phyloP scores from a whole-genome alignment of 2,888 invertebrate genomes.

The Caprella mutica region DNA sequence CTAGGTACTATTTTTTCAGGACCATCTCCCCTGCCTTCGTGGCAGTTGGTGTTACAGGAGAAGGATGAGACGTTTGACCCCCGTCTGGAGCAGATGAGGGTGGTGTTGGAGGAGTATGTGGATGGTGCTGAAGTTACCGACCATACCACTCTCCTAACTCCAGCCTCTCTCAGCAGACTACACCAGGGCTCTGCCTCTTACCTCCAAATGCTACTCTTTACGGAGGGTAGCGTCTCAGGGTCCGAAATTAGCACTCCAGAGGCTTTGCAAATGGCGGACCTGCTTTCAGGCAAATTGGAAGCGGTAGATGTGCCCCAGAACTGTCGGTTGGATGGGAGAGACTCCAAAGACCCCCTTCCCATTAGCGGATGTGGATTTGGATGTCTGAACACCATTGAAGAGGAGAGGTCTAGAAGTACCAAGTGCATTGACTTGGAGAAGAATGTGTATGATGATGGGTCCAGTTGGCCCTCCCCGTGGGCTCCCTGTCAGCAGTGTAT shows the following conservation, averaged over 20 bases:
- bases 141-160: conserved; percentile 19
- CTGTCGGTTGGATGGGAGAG: conserved; percentile 4
- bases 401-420: conserved; percentile 1
- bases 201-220: conserved; percentile 19
- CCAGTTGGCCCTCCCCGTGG: conserved; percentile 38
- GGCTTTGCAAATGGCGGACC: too few species aligned
- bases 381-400: conserved; percentile 5
- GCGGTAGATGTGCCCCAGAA: not conserved
- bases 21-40: conserved; percentile 16
- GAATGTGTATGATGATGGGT: conserved; percentile 38
- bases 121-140: conserved; percentile 26
- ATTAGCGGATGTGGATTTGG: not conserved
- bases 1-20: too few species aligned
- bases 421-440: conserved; percentile 35
- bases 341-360: not conserved
- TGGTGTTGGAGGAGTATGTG: conserved; percentile 22
- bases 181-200: conserved; percentile 16
- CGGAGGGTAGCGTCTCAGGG: too few species aligned
- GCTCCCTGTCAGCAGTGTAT: conserved; percentile 39
- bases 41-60: conserved; percentile 28
- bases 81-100: conserved; percentile 13
- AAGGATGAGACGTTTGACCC: conserved; percentile 26
- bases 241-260: too few species aligned
- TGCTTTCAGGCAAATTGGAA: conserved; percentile 3
- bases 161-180: conserved; percentile 24